Evolutionary conservation across 2,113 vertebrate genomes (phyloP).

Genomic region (Leucosticte australis): DNA sequence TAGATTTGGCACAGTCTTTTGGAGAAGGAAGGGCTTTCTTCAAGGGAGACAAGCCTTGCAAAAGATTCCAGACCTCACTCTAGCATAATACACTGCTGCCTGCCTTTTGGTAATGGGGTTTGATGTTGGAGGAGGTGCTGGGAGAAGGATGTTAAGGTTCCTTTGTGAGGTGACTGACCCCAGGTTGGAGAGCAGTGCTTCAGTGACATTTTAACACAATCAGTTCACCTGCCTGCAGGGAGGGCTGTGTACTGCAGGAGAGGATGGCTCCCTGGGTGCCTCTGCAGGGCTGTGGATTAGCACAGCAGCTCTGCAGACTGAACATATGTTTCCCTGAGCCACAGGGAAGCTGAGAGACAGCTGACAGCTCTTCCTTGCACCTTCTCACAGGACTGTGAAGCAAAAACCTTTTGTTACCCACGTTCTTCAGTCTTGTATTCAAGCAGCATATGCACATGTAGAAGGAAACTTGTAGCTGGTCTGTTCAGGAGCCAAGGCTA

Average conservation of each 20-base stretch:
- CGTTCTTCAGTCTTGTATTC: background rate
- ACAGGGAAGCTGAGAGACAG: background rate
- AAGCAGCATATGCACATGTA: fast-evolving
- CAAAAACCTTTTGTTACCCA: background rate
- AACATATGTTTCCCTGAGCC: background rate
- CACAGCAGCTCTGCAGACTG: background rate
- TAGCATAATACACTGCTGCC: background rate
- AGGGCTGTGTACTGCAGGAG: background rate
- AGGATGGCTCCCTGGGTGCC: background rate
- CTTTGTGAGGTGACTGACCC: background rate
- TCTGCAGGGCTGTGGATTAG: background rate
- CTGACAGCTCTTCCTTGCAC: background rate
- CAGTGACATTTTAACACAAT: fast-evolving
- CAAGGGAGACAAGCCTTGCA: background rate
- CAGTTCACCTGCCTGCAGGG: background rate
- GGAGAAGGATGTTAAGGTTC: background rate
- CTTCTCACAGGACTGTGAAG: background rate
- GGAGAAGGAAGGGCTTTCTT: background rate
- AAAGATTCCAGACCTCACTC: background rate
- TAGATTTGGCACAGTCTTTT: background rate
- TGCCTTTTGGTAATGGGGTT: background rate
- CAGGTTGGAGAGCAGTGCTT: background rate
- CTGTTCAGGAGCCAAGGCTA: background rate
- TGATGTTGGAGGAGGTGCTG: background rate
- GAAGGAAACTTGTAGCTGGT: background rate